Base-by-base conservation (phyloP, 2,888 invertebrate genomes). In the Sussaba pulchella region DNA sequence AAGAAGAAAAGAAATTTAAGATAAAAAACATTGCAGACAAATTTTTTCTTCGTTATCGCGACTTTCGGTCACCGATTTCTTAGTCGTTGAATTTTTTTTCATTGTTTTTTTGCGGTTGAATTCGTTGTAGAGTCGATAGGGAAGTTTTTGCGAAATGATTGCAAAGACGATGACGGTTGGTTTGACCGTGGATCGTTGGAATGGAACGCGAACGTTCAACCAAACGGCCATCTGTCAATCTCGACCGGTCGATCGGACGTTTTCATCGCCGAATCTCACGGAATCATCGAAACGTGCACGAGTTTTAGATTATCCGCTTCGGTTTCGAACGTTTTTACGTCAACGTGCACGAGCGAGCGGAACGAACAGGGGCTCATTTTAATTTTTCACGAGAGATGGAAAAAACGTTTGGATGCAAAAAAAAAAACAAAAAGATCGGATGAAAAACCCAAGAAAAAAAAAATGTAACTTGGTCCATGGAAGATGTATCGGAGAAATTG, bases 201-300 rank as follows among this genome's bases (percentile, higher is more conserved):
- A 67, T 66, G 9, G 24, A 67, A 63, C 45, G 67, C 74, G 79
- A 75, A 76, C 54, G 64, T 77, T 73, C 64, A n/a, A 52, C 63
- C 50, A 39, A 81, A 74, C 81, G 81, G 70, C 47, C 81, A 81
- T 77, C 81, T 81, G 81, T 45, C 81, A 74, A 78, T 81, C 77
- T 61, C 63, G 24, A 31, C n/a, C 50, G 59, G 52, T 39, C 67
- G 61, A 61, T 71, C 75, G 26, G 54, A 36, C 52, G 24, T 39
- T 24, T 36, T 0, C 1, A 12, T 17, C 36, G 39, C 2, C 12
- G 21, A 39, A 41, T 41, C 52, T 8, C 45, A 14, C 10, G 43
- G 31, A 66, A 12, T 36, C 73, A 57, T 31, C 26, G 73, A 66
- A 43, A 57, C 47, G 57, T 45, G 47, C 31, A 66, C 45, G 41